Percentiles rank a stretch among this genome's conserved stretches.
These are phyloP conservation scores for Alosa alosa DNA, from an alignment of 2,113 vertebrate genomes.

Conservation along the genomic window DNA sequence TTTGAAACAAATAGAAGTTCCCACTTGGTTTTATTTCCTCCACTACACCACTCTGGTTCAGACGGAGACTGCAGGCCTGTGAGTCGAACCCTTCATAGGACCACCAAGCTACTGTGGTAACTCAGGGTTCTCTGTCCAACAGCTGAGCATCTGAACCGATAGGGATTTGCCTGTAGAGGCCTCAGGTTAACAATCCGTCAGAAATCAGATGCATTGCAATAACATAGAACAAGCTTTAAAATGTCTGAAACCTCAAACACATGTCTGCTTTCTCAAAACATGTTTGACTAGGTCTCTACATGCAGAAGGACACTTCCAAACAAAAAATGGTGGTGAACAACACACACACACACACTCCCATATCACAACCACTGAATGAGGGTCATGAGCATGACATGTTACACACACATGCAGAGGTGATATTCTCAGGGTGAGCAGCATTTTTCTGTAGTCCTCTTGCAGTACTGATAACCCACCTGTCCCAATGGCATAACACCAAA, in stretches of 20 bases:
- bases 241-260: background rate
- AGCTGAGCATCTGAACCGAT: background rate
- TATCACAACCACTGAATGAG: conserved; percentile 36
- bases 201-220: background rate
- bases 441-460: background rate
- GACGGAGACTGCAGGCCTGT: background rate
- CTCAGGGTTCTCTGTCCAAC: background rate
- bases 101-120: background rate
- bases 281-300: conserved; percentile 1
- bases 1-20: background rate
- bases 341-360: conserved; percentile 20
- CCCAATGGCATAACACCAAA: conserved; percentile 13
- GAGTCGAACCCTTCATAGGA: background rate
- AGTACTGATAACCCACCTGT: conserved; percentile 1
- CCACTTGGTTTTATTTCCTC: background rate
- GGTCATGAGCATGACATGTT: background rate
- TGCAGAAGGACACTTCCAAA: conserved; percentile 13
- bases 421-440: conserved; percentile 19
- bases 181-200: background rate
- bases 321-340: background rate
- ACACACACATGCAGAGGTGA: conserved; percentile 10
- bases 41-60: background rate
- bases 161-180: background rate
- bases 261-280: background rate
- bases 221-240: background rate